Evolutionary conservation across 2,888 invertebrate genomes (phyloP), one percentile per base, ranked within the genome.

Genomic region (Agonopterix arenella): DNA sequence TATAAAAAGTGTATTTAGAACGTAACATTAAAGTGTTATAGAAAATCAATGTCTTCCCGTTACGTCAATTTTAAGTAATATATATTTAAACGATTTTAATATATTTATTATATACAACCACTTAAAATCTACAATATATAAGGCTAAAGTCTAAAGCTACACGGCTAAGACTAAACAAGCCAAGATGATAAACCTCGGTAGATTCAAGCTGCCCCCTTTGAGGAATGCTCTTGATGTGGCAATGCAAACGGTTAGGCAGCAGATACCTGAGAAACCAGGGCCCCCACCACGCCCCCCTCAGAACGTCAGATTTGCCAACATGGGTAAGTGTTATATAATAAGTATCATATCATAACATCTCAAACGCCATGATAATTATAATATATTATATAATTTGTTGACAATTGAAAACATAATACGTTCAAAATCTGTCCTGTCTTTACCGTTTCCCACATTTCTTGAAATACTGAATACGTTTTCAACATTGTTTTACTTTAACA

Each of bases 141-240:
- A 44, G n/a, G 28, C 1, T 4, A 42, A 43, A 43, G 11, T 11
- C n/a, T 11, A 43, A 11, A 43, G 13, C 11, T 11, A 38, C 16
- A 40, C 48, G 37, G 9, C 42, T 50, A 48, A 47, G 44, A 41
- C 44, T 48, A 52, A 52, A 47, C 51, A 46, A 46, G 36, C 43
- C 52, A 79, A 68, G 48, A 85, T 80, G 80, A 73, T 84, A 49
- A 83, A 88, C 55, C 58, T 89, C 52, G 91, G 92, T 40, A 90
- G 91, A 54, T 91, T 93, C 61, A 91, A 91, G 68, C 73, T 96
- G 64, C 94, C 95, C 46, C 94, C 95, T 40, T 69, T 95, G 56
- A 92, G 92, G 72, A 95, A 95, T 73, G 93, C 94, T 43, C 73
- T 95, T 68, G 95, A 95, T 73, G 96, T 96, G 58, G 95, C 95